A percentile compares a stretch with the other conserved stretches of the same genome.
Conservation (phyloP, 2,888 invertebrate genomes). For the Macaria notata region DNA sequence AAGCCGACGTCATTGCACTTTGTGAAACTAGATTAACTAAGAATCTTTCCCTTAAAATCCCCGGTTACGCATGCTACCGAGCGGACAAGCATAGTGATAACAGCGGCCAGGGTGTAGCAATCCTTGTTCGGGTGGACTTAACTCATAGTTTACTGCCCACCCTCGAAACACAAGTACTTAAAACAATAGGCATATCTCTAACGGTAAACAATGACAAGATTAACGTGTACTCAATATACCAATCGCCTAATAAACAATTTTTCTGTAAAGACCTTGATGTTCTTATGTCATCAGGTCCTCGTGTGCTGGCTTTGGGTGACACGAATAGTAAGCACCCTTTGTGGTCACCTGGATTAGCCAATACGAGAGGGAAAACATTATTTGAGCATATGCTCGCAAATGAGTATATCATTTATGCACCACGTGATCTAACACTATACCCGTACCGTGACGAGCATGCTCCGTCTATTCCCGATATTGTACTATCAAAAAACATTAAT, state of each 20-base stretch:
- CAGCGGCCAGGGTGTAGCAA: conserved; percentile 1
- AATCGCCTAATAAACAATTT: neutral
- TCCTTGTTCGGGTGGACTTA: neutral
- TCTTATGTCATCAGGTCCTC: neutral
- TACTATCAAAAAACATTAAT: too few relatives aligned
- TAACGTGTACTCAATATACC: neutral
- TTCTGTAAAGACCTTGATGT: neutral
- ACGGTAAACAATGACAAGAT: neutral
- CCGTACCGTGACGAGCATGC: neutral
- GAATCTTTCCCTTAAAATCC: neutral
- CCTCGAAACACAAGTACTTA: neutral
- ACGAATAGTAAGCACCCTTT: neutral
- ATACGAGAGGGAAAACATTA: neutral
- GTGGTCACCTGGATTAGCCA: neutral
- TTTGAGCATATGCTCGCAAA: neutral
- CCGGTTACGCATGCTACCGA: neutral
- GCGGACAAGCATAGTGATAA: neutral
- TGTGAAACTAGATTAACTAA: neutral
- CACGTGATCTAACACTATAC: neutral
- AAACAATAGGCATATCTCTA: neutral
- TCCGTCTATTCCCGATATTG: neutral
- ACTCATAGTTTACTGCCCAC: neutral
- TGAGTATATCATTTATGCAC: neutral
- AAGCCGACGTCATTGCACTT: neutral
- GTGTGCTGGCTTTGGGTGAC: neutral